Evolutionary conservation across 2,888 invertebrate species (phyloP).

Genomic region (Chymomyza fuscimana): DNA sequence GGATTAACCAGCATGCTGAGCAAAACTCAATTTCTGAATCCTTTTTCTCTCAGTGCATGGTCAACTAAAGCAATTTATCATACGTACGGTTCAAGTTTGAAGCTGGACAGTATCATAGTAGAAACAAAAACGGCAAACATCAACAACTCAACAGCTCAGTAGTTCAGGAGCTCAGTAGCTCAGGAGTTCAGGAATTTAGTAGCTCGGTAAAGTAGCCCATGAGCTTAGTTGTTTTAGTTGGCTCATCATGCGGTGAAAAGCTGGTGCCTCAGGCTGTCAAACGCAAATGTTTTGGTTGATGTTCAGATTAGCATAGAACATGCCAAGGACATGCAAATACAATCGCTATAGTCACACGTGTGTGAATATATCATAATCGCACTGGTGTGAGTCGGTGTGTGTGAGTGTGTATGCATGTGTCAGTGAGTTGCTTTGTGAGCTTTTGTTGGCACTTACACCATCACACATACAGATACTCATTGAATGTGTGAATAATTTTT

Average conservation of each 20-base stretch:
- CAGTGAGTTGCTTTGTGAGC: constrained; percentile 6
- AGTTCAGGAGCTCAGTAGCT: background rate
- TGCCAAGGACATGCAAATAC: constrained; percentile 46
- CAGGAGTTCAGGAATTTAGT: background rate
- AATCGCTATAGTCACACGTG: constrained; percentile 22
- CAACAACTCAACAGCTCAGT: background rate
- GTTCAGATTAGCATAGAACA: constrained; percentile 63
- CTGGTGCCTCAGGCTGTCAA: constrained; percentile 54
- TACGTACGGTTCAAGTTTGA: background rate
- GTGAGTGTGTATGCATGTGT: constrained; percentile 1
- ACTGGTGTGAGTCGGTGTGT: background rate
- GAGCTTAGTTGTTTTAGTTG: constrained; percentile 25
- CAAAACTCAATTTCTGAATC: too few species aligned
- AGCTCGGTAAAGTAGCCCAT: background rate
- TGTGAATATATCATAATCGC: constrained; percentile 18
- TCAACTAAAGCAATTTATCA: background rate
- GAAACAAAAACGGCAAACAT: background rate
- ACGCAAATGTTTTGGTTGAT: constrained; percentile 53
- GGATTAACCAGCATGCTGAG: too few species aligned
- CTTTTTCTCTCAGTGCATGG: background rate
- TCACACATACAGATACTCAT: background rate
- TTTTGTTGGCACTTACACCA: constrained; percentile 19
- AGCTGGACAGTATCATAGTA: background rate
- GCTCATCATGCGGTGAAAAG: constrained; percentile 47
- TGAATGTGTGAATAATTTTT: background rate